Percentiles rank a stretch among this genome's conserved stretches.
phyloP scores from a whole-genome alignment of 53 echinoderm and acorn worm species.

The Echinometra lucunter region DNA sequence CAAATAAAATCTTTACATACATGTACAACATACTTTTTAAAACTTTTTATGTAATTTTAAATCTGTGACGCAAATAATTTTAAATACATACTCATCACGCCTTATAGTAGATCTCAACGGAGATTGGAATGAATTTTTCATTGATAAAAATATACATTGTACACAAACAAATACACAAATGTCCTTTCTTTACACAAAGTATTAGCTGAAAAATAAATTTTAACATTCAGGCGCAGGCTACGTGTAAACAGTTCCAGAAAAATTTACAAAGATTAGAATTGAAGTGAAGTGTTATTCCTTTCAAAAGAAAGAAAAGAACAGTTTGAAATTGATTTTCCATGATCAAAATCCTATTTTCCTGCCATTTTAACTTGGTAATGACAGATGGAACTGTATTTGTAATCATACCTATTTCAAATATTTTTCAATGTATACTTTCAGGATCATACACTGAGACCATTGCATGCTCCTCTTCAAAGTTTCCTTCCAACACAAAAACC shows the following conservation, averaged over 20 bases:
- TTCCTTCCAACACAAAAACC: background rate
- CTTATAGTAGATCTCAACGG: background rate
- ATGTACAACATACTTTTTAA: background rate
- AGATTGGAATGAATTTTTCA: conserved; percentile 7
- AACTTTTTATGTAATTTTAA: background rate
- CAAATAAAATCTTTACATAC: background rate
- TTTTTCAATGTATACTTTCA: no score
- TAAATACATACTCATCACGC: background rate
- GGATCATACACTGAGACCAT: no score
- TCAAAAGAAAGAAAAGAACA: background rate
- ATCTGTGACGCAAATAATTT: background rate
- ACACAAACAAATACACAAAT: background rate
- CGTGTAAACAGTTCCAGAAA: background rate
- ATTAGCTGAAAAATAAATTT: background rate
- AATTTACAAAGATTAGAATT: background rate
- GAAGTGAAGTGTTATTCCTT: no score
- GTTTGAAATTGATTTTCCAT: background rate
- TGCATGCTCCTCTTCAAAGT: no score
- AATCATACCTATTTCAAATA: background rate
- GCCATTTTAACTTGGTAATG: background rate
- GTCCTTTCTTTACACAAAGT: background rate
- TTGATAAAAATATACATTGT: background rate
- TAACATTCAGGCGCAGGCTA: background rate
- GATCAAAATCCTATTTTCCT: background rate
- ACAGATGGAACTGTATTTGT: background rate